These are phyloP conservation scores for Machimus atricapillus DNA, from an alignment of 2,888 invertebrate genomes.

Conservation along the genomic window DNA sequence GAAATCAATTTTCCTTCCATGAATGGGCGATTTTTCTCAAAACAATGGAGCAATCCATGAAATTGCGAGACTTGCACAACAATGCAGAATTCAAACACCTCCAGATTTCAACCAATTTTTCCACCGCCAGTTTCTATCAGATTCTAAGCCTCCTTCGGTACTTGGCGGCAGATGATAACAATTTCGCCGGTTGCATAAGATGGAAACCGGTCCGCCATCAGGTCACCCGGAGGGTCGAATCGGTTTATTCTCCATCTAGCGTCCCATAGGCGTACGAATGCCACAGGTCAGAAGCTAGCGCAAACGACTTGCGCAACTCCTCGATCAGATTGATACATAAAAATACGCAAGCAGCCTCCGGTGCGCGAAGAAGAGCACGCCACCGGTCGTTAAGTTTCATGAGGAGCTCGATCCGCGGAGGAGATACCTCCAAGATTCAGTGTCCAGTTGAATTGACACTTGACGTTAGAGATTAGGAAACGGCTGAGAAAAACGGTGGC, in stretches of 20 bases:
- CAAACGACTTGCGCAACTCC: neutral
- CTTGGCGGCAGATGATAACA: conserved; percentile 5
- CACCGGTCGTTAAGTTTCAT: neutral
- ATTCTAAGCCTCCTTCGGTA: neutral
- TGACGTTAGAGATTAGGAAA: neutral
- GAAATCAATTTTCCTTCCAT: conserved; percentile 1
- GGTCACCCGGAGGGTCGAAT: neutral
- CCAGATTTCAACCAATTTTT: neutral
- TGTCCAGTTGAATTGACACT: neutral
- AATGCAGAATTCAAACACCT: neutral
- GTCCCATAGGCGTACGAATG: neutral
- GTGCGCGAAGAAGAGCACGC: neutral
- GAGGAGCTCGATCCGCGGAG: neutral
- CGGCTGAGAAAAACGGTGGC: neutral
- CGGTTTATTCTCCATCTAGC: neutral
- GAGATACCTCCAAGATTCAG: neutral
- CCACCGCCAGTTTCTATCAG: neutral
- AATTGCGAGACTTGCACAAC: neutral
- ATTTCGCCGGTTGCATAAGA: neutral
- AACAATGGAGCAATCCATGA: neutral
- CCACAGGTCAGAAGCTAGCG: conserved; percentile 17
- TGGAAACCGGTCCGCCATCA: neutral
- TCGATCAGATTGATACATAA: neutral
- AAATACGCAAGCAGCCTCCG: neutral
- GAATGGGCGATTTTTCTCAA: neutral